These are phyloP conservation scores for Tyto alba DNA, from an alignment of 2,113 vertebrate species.

Conservation along the genomic window DNA sequence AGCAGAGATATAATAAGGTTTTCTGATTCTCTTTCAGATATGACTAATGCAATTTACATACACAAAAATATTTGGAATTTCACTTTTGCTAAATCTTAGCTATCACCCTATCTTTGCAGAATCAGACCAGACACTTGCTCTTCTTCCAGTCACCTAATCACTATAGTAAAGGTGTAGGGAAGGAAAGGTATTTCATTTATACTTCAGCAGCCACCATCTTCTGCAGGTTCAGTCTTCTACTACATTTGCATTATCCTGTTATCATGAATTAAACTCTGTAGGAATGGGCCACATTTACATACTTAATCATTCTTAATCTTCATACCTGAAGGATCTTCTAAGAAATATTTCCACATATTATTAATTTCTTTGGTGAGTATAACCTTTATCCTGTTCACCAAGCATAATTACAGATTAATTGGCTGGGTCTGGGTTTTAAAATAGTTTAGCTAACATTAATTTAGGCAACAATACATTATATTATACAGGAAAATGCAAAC, in stretches of 20 bases:
- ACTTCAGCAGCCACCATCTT: neutral
- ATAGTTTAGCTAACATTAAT: neutral
- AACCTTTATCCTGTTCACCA: neutral
- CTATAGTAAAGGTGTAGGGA: neutral
- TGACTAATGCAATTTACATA: neutral
- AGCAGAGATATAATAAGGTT: neutral
- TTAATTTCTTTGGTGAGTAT: neutral
- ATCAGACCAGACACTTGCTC: neutral
- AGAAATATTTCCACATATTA: neutral
- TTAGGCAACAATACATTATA: neutral
- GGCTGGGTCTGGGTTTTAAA: neutral
- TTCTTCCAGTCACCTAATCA: neutral
- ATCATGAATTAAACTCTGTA: neutral
- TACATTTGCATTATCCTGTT: neutral
- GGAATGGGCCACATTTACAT: neutral
- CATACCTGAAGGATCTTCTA: neutral
- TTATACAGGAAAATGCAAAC: neutral
- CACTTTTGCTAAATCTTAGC: neutral
- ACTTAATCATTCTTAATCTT: neutral
- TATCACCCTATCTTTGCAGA: neutral
- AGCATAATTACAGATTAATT: neutral
- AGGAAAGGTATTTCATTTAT: neutral
- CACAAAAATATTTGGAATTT: neutral
- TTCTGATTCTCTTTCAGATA: neutral
- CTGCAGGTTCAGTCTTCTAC: neutral